Conservation (phyloP, 2,888 invertebrate genomes). For the Oscheius sp. region DNA sequence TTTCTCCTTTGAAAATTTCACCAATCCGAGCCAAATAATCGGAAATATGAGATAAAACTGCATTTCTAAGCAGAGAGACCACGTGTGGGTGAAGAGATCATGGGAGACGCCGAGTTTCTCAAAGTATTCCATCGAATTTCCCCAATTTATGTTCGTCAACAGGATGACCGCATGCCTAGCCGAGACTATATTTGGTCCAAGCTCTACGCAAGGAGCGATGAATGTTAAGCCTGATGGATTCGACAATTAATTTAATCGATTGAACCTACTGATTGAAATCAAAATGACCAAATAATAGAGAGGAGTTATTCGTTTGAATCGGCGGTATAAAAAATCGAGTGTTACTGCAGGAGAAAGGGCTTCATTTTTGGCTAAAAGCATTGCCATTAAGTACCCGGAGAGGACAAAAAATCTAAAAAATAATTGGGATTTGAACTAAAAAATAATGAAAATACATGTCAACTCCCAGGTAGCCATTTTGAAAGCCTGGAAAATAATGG, state of each 20-base stretch:
- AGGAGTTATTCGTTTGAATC: constrained; percentile 7
- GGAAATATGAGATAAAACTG: constrained; percentile 16
- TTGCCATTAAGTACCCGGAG: constrained; percentile 23
- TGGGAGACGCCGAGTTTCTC: neutral
- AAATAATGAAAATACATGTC: neutral
- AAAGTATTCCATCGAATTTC: neutral
- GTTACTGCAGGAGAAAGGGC: neutral
- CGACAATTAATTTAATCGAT: too few species aligned
- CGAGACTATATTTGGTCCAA: neutral
- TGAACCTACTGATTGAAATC: neutral
- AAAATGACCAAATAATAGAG: constrained; percentile 2
- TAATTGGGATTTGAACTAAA: too few species aligned
- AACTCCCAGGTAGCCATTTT: constrained; percentile 20
- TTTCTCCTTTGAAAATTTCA: neutral
- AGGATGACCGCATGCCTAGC: neutral
- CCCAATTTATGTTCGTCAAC: neutral
- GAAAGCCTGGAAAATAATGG: constrained; percentile 19
- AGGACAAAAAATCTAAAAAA: neutral
- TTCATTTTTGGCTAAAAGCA: neutral
- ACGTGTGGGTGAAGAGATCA: constrained; percentile 17
- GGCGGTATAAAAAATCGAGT: constrained; percentile 5
- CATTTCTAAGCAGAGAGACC: constrained; percentile 18
- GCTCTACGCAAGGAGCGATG: neutral
- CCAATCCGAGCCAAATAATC: neutral
- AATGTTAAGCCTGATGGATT: neutral